Conservation (phyloP, 2,888 invertebrate genomes). For the Trissolcus brochymenae region DNA sequence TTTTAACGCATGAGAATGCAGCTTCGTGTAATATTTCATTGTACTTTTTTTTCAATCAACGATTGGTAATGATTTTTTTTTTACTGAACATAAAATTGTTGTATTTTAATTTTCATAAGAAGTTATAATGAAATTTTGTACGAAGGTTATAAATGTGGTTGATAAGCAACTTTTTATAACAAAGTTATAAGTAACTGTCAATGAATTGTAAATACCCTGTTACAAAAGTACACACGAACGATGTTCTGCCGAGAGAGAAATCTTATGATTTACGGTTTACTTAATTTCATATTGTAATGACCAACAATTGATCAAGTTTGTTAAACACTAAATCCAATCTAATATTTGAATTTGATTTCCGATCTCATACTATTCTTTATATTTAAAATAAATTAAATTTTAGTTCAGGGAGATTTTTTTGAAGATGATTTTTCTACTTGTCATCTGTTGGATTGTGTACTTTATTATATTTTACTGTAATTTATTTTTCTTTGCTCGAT, state of each 20-base stretch:
- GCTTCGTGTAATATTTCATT: conserved; percentile 28
- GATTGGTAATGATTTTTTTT: neutral
- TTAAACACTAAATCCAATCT: too few relatives aligned
- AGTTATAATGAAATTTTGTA: conserved; percentile 14
- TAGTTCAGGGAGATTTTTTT: neutral
- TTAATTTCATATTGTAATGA: neutral
- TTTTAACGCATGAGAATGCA: conserved; percentile 10
- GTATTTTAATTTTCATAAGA: neutral
- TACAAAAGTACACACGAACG: conserved; percentile 6
- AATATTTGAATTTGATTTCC: neutral
- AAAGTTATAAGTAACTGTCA: conserved; percentile 20
- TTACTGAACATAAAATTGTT: neutral
- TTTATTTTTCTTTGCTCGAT: conserved; percentile 4
- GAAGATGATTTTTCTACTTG: neutral
- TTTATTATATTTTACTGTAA: conserved; percentile 5
- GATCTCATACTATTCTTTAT: neutral
- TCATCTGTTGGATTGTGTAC: conserved; percentile 3
- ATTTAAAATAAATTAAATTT: neutral
- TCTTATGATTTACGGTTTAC: conserved; percentile 3
- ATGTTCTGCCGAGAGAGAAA: neutral
- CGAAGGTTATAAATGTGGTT: neutral
- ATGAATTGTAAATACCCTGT: conserved; percentile 21
- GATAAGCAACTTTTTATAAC: conserved; percentile 18
- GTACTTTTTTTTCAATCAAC: neutral
- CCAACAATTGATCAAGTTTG: too few relatives aligned